A percentile compares a stretch with the other conserved stretches of the same genome.
These are phyloP conservation scores for Thalassarche chlororhynchos DNA, from an alignment of 2,113 vertebrate genomes.

Conservation along the genomic window DNA sequence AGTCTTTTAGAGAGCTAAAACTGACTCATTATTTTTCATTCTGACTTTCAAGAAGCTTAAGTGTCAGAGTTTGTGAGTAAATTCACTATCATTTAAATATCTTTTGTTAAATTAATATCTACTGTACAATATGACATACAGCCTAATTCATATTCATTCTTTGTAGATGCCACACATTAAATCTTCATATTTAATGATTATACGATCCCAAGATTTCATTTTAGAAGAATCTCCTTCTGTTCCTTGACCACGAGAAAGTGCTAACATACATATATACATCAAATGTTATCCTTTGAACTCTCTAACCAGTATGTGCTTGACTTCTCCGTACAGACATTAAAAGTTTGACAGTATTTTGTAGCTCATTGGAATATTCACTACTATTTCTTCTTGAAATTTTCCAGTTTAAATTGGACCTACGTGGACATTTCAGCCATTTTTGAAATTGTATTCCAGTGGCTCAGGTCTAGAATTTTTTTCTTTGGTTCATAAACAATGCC, in stretches of 20 bases:
- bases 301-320: neutral
- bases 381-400: neutral
- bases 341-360: neutral
- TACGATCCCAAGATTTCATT: neutral
- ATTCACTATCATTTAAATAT: neutral
- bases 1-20: neutral
- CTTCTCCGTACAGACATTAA: neutral
- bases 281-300: neutral
- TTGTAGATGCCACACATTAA: neutral
- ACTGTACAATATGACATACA: neutral
- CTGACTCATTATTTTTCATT: neutral
- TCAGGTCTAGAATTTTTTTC: neutral
- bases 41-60: neutral
- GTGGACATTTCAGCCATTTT: neutral
- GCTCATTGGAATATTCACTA: neutral
- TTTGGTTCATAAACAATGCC: neutral
- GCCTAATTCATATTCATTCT: neutral
- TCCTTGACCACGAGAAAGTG: neutral
- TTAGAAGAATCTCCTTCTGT: neutral
- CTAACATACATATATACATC: neutral
- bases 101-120: neutral
- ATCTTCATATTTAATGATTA: neutral
- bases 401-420: neutral
- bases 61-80: neutral
- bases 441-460: neutral